phyloP scores from a whole-genome alignment of 2,797 vertebrate genomes.

The Lutjanus campechanus region DNA sequence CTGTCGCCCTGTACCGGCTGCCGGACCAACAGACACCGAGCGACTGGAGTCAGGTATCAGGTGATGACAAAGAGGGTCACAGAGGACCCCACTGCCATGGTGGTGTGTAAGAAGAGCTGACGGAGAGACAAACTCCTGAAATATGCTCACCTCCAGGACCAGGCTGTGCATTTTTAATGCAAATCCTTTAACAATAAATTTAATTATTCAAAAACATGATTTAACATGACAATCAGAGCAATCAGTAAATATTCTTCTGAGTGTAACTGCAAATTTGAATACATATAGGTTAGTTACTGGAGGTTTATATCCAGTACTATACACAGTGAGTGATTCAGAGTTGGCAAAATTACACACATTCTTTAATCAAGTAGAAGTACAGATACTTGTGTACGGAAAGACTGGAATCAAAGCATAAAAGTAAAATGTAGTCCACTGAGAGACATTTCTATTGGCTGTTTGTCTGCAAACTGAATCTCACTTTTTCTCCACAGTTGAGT shows the following conservation, averaged over 20 bases:
- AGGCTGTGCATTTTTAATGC: neutral
- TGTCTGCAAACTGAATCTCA: no score
- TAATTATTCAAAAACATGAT: neutral
- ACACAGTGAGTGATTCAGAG: no score
- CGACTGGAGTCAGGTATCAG: slow-evolving; percentile 66
- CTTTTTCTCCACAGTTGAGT: no score
- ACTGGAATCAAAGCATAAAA: no score
- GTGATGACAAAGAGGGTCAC: slow-evolving; percentile 71
- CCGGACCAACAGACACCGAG: slow-evolving; percentile 58
- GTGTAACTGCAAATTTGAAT: slow-evolving; percentile 1
- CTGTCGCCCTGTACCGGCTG: slow-evolving; percentile 69
- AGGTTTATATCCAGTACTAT: neutral
- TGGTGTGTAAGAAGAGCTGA: slow-evolving; percentile 63
- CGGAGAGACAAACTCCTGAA: slow-evolving; percentile 43
- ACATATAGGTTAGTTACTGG: neutral
- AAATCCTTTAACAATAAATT: neutral
- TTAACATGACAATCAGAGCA: neutral
- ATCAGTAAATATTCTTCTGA: neutral
- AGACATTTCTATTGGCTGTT: no score
- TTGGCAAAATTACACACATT: no score
- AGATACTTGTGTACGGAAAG: no score
- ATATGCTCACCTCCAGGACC: slow-evolving; percentile 38
- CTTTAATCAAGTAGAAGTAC: no score
- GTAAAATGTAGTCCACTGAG: no score
- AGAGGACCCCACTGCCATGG: slow-evolving; percentile 49